phyloP scores from a whole-genome alignment of 2,888 invertebrate species.

The Anodontia alba region DNA sequence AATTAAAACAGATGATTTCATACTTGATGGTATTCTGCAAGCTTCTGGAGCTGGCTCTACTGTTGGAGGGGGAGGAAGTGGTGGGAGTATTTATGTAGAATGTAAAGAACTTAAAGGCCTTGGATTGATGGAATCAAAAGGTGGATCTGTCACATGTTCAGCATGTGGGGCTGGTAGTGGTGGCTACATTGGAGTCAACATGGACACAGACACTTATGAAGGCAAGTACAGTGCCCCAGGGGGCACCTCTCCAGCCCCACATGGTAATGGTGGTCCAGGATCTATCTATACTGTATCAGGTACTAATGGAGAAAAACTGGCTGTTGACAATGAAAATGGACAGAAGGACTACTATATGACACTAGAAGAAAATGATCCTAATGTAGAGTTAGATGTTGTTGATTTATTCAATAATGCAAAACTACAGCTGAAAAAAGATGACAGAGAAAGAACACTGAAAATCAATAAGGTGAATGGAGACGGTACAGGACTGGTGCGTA shows the following conservation, averaged over 20 bases:
- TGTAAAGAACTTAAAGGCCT: constrained; percentile 64
- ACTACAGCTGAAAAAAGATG: constrained; percentile 68
- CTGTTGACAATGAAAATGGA: constrained; percentile 70
- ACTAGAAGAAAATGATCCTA: constrained; percentile 57
- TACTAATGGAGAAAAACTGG: constrained; percentile 62
- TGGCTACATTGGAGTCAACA: constrained; percentile 70
- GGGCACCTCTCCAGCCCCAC: constrained; percentile 59
- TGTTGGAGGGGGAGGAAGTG: constrained; percentile 72
- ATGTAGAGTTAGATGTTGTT: constrained; percentile 65
- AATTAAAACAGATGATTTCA: constrained; percentile 61
- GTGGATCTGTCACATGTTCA: constrained; percentile 61
- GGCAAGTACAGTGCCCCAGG: constrained; percentile 66
- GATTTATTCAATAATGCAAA: constrained; percentile 72
- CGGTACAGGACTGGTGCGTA: constrained; percentile 72
- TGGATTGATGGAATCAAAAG: constrained; percentile 66
- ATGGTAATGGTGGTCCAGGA: constrained; percentile 74
- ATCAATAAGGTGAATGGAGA: constrained; percentile 73
- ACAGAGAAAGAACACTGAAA: constrained; percentile 56
- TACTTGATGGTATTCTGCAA: constrained; percentile 70
- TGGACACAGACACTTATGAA: constrained; percentile 55
- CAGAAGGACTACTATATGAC: constrained; percentile 72
- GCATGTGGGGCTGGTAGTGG: constrained; percentile 74
- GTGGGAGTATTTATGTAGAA: constrained; percentile 72
- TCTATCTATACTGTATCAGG: constrained; percentile 66
- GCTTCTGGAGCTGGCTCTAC: constrained; percentile 64